phyloP scores from a whole-genome alignment of 2,888 invertebrate species.

The Pollenia labialis region DNA sequence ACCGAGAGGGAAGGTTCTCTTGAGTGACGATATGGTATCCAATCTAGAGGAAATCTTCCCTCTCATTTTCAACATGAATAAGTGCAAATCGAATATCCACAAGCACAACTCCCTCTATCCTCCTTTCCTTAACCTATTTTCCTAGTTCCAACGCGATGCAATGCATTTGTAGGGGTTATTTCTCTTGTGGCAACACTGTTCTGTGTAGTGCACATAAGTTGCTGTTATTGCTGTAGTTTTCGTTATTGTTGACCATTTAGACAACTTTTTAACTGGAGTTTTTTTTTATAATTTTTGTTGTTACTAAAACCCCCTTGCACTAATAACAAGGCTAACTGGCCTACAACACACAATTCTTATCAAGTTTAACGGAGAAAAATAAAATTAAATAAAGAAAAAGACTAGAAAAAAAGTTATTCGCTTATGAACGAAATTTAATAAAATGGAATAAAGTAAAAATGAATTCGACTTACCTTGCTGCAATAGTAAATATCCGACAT shows the following conservation, averaged over 20 bases:
- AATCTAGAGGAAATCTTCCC: too few relatives aligned
- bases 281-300: not conserved
- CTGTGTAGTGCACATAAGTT: not conserved
- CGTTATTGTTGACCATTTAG: conserved; percentile 50
- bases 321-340: conserved; percentile 69
- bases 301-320: conserved; percentile 23
- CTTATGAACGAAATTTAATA: conserved; percentile 23
- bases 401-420: not conserved
- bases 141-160: too few relatives aligned
- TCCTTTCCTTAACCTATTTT: too few relatives aligned
- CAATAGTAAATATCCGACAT: conserved; percentile 77
- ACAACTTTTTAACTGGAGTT: conserved; percentile 61
- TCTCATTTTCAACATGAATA: too few relatives aligned
- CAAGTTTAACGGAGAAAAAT: conserved; percentile 60
- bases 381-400: conserved; percentile 26
- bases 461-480: conserved; percentile 73
- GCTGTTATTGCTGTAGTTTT: conserved; percentile 14
- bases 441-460: conserved; percentile 46
- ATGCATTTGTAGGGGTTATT: too few relatives aligned
- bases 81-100: too few relatives aligned
- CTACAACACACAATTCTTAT: conserved; percentile 63
- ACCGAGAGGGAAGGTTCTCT: too few relatives aligned
- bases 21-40: too few relatives aligned
- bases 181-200: too few relatives aligned
- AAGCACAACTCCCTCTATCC: too few relatives aligned